Evolutionary conservation across 2,797 vertebrate genomes (phyloP).

Genomic region (Spinibarbus caldwelli): DNA sequence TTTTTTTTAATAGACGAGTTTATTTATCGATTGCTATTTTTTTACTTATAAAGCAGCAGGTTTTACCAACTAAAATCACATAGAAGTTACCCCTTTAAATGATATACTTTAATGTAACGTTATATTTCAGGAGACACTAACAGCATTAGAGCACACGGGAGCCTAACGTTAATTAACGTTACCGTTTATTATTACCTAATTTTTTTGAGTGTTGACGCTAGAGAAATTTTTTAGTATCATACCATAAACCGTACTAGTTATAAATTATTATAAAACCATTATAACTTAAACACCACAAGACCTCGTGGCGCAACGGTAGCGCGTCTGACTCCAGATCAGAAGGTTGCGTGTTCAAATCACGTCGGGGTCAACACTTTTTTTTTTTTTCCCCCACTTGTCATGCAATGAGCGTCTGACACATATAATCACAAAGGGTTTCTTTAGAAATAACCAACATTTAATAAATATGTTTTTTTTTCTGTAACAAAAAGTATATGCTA

Average conservation of each 20-base stretch:
- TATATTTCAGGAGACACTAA: background rate
- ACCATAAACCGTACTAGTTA: no score
- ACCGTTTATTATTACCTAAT: no score
- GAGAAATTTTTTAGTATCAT: background rate
- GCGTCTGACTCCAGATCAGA: slow-evolving; percentile 68
- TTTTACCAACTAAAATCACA: background rate
- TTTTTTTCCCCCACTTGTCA: background rate
- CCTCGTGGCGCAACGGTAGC: slow-evolving; percentile 68
- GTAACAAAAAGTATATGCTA: background rate
- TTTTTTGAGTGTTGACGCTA: no score
- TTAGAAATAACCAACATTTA: slow-evolving; percentile 22
- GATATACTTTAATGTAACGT: no score
- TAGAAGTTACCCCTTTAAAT: background rate
- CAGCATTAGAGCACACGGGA: background rate
- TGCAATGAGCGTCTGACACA: background rate
- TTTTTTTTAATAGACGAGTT: background rate
- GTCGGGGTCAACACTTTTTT: slow-evolving; percentile 52
- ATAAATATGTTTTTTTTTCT: slow-evolving; percentile 7
- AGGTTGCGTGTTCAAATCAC: slow-evolving; percentile 68
- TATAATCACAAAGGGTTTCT: background rate
- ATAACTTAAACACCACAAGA: no score
- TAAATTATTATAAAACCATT: no score
- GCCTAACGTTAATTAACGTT: background rate
- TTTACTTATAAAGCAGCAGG: background rate
- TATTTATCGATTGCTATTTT: background rate